Conservation (phyloP, 1,140 invertebrate species). For the Meloidogyne floridensis region DNA sequence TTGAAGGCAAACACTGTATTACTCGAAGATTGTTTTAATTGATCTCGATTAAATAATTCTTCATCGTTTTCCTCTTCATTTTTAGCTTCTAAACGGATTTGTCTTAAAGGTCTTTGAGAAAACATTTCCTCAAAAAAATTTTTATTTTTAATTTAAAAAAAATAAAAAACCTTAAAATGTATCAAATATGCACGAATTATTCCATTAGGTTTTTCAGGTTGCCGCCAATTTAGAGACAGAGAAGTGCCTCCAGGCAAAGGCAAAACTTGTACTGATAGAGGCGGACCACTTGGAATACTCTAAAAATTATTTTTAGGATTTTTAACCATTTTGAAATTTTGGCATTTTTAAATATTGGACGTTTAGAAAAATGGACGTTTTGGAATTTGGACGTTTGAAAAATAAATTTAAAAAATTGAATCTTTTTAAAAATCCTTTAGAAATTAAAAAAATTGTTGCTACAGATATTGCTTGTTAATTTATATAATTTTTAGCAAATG, state of each 20-base stretch:
- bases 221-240: slow-evolving; percentile 13
- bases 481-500: too few species aligned
- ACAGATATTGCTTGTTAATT: too few species aligned
- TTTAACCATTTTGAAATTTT: neutral
- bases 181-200: slow-evolving; percentile 49
- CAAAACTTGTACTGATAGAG: slow-evolving; percentile 34
- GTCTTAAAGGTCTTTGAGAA: neutral
- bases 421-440: too few species aligned
- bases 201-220: slow-evolving; percentile 44
- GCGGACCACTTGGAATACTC: slow-evolving; percentile 44
- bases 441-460: too few species aligned
- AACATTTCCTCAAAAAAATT: neutral
- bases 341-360: too few species aligned
- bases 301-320: neutral
- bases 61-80: neutral
- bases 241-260: slow-evolving; percentile 27
- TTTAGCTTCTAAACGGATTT: slow-evolving; percentile 11
- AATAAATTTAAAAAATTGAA: too few species aligned
- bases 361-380: too few species aligned
- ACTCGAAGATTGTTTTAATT: slow-evolving; percentile 35
- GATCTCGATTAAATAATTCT: slow-evolving; percentile 17
- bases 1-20: slow-evolving; percentile 53
- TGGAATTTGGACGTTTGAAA: neutral
- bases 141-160: neutral
- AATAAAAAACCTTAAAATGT: slow-evolving; percentile 42